Percentiles rank a stretch among this genome's conserved stretches.
Evolutionary conservation across 2,888 invertebrate genomes (phyloP).

Genomic region (Protonemura montana): DNA sequence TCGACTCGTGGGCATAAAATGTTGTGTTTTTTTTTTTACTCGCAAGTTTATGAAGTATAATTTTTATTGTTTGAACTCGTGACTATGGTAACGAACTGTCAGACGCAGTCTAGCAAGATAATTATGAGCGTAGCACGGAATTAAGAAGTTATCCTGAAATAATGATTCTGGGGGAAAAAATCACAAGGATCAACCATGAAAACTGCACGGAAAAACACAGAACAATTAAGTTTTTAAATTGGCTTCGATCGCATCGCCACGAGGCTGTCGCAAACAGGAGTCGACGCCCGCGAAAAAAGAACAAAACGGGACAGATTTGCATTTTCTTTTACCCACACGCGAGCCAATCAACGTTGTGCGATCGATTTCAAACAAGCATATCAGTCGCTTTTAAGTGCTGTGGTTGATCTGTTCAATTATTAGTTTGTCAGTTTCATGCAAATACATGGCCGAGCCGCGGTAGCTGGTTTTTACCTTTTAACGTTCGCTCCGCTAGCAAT

Average conservation of each 20-base stretch:
- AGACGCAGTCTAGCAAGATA: neutral
- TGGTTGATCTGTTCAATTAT: neutral
- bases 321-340: neutral
- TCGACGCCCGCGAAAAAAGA: neutral
- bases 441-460: neutral
- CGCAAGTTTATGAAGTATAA: neutral
- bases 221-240: constrained; percentile 12
- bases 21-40: neutral
- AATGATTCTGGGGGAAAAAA: neutral
- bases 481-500: neutral
- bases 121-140: neutral
- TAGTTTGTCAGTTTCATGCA: constrained; percentile 12
- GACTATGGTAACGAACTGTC: neutral
- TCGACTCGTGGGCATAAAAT: neutral
- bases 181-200: neutral
- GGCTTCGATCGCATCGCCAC: neutral
- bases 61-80: neutral
- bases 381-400: neutral
- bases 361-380: neutral
- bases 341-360: neutral
- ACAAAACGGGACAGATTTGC: neutral
- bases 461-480: neutral
- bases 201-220: neutral
- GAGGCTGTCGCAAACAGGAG: neutral
- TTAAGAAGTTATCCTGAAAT: neutral